A percentile compares a stretch with the other conserved stretches of the same genome.
phyloP scores from a whole-genome alignment of 2,113 vertebrate genomes.

The Leucopsar rothschildi region DNA sequence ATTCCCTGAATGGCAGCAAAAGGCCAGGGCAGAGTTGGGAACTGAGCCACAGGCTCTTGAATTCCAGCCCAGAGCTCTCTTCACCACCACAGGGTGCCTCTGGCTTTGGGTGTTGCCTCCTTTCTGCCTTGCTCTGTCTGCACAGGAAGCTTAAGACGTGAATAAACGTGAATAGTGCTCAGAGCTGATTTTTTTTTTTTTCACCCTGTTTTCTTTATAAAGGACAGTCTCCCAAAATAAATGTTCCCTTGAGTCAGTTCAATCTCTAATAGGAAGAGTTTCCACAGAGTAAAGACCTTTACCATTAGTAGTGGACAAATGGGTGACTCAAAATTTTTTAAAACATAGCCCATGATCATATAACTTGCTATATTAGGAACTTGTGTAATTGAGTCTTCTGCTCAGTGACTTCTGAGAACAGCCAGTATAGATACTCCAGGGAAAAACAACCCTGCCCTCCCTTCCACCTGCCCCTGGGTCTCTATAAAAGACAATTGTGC shows the following conservation, averaged over 20 bases:
- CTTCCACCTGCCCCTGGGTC: background rate
- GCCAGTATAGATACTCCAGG: background rate
- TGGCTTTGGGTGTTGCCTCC: constrained; percentile 13
- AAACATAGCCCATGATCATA: background rate
- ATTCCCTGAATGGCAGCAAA: background rate
- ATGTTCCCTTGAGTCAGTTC: constrained; percentile 18
- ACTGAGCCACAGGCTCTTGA: background rate
- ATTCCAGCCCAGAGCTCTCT: background rate
- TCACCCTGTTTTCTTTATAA: background rate
- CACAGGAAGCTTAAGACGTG: constrained; percentile 33
- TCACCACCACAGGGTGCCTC: background rate
- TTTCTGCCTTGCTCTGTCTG: constrained; percentile 6
- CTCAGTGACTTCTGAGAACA: constrained; percentile 12
- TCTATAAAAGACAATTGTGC: background rate
- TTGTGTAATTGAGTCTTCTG: background rate
- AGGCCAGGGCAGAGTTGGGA: background rate
- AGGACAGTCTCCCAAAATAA: constrained; percentile 34
- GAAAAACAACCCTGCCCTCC: background rate
- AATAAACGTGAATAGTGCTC: constrained; percentile 15
- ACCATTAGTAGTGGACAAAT: background rate
- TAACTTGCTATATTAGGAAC: constrained; percentile 17
- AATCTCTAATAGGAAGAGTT: constrained; percentile 9
- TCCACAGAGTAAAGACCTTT: constrained; percentile 22
- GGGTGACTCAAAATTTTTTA: background rate
- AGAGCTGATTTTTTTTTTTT: background rate